Evolutionary conservation across 2,113 vertebrate genomes (phyloP), one percentile per base, ranked within the genome.

Genomic region (Percina caprodes): DNA sequence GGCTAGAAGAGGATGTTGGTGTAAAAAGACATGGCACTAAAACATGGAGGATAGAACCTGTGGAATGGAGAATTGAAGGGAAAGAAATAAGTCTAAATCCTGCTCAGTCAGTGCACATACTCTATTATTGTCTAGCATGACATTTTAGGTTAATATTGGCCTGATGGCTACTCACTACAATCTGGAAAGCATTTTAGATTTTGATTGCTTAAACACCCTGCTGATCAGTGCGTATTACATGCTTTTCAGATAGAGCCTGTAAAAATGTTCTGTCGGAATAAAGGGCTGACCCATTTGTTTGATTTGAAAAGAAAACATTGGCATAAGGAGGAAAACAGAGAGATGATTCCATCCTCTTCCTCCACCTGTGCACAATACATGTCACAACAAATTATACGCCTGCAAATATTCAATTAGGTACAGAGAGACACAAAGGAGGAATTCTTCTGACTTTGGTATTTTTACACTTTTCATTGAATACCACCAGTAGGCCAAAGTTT

Each of bases 201-300:
- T 75, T 74, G 55, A 56, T 49, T 56, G 48, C 76, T 67, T 67
- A 80, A 77, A 75, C 71, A 60, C 35, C 69, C 71, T 0, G 16
- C 62, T 74, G 85, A 83, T 90, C 87, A 84, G 62, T 77, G 61
- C 33, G 61, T 14, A 88, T 87, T 89, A 77, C 74, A 77, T 58
- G 61, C 60, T 65, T 82, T 69, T 86, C 76, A 86, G 69, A 80
- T 18, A 54, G 78, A 82, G 33, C 65, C 74, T 70, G 77, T 69
- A 69, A 82, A 82, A 89, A 88, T 85, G 80, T 75, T 80, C 76
- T 51, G 23, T 60, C 4, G 30, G 45, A 87, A 88, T 86, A 91
- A 85, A 85, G 42, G 59, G 23, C 77, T 85, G 83, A 85, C 86
- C 88, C 83, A 86, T 88, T 91, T 86, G 86, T 91, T 86, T 80